Percentiles rank a stretch among this genome's conserved stretches.
phyloP scores from a whole-genome alignment of 2,888 invertebrate genomes.

The Flexamia atlantica region DNA sequence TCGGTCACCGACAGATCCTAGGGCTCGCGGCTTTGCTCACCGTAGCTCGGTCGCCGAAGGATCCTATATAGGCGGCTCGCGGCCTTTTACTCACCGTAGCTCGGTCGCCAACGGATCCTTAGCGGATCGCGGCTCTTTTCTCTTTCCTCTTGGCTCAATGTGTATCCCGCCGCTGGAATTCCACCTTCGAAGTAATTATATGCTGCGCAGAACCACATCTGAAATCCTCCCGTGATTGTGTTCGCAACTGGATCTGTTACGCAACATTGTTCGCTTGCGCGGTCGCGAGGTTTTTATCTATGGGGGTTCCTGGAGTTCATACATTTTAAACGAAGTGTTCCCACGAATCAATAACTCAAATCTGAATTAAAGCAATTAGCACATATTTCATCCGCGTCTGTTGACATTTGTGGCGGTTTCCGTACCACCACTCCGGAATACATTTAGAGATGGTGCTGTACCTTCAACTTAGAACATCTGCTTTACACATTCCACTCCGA shows the following conservation, averaged over 20 bases:
- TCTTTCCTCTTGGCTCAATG: background rate
- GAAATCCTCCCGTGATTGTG: slow-evolving; percentile 35
- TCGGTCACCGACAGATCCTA: background rate
- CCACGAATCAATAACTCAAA: background rate
- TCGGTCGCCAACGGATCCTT: no score
- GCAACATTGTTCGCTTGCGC: background rate
- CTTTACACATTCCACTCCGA: no score
- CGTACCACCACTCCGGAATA: no score
- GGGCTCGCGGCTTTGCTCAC: background rate
- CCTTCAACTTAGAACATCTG: no score
- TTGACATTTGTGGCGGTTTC: no score
- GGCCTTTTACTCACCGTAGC: no score
- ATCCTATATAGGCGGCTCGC: background rate
- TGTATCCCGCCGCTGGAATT: slow-evolving; percentile 34
- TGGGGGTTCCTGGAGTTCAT: background rate
- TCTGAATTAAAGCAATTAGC: no score
- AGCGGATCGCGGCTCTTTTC: background rate
- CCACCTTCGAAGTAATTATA: slow-evolving; percentile 45
- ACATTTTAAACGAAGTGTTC: background rate
- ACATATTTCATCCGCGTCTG: no score
- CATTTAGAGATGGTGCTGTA: no score
- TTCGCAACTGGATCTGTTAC: slow-evolving; percentile 28
- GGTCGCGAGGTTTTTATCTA: background rate
- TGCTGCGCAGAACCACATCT: slow-evolving; percentile 31
- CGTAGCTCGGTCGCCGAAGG: background rate